A percentile compares a stretch with the other conserved stretches of the same genome.
These are phyloP conservation scores for Acholoe squamosa DNA, from an alignment of 2,888 invertebrate species.

Conservation along the genomic window DNA sequence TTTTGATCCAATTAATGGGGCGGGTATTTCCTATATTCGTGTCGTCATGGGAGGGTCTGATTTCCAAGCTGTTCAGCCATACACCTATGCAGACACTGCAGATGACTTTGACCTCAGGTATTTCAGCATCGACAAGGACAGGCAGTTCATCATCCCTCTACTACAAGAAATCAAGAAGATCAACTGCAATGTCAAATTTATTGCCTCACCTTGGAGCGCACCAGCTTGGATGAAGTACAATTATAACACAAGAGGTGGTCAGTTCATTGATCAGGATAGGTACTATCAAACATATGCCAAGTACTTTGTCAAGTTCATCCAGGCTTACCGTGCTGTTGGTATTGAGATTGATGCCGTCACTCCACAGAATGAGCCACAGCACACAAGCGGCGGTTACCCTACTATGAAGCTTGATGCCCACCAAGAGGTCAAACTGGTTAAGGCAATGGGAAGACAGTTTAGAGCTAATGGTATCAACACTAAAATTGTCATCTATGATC, in stretches of 20 bases:
- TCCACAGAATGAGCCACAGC: constrained; percentile 69
- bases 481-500: constrained; percentile 68
- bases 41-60: constrained; percentile 69
- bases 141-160: constrained; percentile 67
- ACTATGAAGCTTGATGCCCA: constrained; percentile 65
- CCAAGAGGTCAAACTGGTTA: constrained; percentile 64
- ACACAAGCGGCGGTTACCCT: constrained; percentile 67
- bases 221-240: constrained; percentile 70
- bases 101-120: constrained; percentile 63
- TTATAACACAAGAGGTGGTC: background rate
- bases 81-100: constrained; percentile 67
- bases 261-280: background rate
- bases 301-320: constrained; percentile 68
- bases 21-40: constrained; percentile 67
- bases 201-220: constrained; percentile 69
- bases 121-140: constrained; percentile 68
- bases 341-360: constrained; percentile 68
- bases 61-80: constrained; percentile 67
- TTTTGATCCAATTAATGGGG: constrained; percentile 64
- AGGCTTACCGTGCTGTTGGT: constrained; percentile 67
- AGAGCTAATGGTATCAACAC: constrained; percentile 62
- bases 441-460: constrained; percentile 67
- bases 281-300: constrained; percentile 65
- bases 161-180: constrained; percentile 64
- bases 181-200: constrained; percentile 66